Percentiles rank a stretch among this genome's conserved stretches.
These are phyloP conservation scores for Xerus inauris DNA, from an alignment of 2,113 vertebrate species.

Conservation along the genomic window DNA sequence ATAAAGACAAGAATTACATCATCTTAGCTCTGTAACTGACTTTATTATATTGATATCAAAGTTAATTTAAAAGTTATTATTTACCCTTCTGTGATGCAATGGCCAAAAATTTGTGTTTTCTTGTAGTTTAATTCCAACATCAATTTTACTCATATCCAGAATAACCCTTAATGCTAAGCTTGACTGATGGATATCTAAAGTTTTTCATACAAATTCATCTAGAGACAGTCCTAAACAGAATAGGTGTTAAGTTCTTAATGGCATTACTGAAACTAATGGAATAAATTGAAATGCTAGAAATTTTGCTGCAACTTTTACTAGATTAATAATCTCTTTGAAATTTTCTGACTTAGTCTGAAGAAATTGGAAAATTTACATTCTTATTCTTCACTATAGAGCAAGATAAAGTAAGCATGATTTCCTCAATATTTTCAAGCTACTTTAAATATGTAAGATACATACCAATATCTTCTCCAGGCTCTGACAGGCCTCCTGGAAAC, in stretches of 20 bases:
- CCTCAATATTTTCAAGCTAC: not conserved
- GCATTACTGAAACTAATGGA: not conserved
- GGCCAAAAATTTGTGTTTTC: conserved; percentile 28
- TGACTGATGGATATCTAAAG: not conserved
- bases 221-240: not conserved
- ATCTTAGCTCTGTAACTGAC: not conserved
- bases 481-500: conserved; percentile 96
- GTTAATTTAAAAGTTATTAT: conserved; percentile 18
- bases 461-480: conserved; percentile 97
- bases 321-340: not conserved
- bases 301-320: conserved; percentile 14
- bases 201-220: not conserved
- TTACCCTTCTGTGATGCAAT: not conserved
- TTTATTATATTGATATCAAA: conserved; percentile 2
- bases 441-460: conserved; percentile 77
- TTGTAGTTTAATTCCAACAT: conserved; percentile 10
- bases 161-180: not conserved
- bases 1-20: not conserved
- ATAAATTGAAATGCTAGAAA: not conserved
- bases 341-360: not conserved
- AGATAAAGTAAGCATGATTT: not conserved
- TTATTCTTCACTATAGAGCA: not conserved
- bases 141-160: conserved; percentile 6
- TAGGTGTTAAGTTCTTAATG: not conserved
- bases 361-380: conserved; percentile 35